These are phyloP conservation scores for Dorcus parallelipipedus DNA, from an alignment of 2,888 invertebrate genomes.

Conservation along the genomic window DNA sequence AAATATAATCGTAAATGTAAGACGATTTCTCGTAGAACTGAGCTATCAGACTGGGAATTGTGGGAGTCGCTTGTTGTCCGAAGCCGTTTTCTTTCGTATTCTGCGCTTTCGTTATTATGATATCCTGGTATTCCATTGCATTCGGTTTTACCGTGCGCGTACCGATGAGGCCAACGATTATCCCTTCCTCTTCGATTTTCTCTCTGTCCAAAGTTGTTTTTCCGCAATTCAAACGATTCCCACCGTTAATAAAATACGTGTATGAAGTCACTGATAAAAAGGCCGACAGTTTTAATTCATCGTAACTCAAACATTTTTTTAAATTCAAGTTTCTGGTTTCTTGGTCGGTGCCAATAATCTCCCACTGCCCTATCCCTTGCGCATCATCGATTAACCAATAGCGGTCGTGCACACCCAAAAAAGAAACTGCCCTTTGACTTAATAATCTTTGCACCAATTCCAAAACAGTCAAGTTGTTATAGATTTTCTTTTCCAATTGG, in stretches of 20 bases:
- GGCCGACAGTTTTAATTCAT: constrained; percentile 58
- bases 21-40: constrained; percentile 33
- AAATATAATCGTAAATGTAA: constrained; percentile 16
- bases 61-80: constrained; percentile 25
- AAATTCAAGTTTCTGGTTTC: constrained; percentile 51
- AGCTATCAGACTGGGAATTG: constrained; percentile 34
- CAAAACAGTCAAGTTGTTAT: constrained; percentile 47
- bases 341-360: constrained; percentile 50
- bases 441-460: constrained; percentile 54
- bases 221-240: constrained; percentile 55
- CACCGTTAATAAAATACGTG: constrained; percentile 57
- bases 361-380: constrained; percentile 52
- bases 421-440: constrained; percentile 53
- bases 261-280: constrained; percentile 56
- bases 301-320: constrained; percentile 55
- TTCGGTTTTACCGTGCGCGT: constrained; percentile 50
- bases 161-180: constrained; percentile 52
- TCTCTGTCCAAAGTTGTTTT: constrained; percentile 41
- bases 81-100: constrained; percentile 54
- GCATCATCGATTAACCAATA: constrained; percentile 41
- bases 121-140: constrained; percentile 55
- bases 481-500: constrained; percentile 39
- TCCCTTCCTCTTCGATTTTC: constrained; percentile 50
- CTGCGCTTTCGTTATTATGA: constrained; percentile 51
- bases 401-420: constrained; percentile 37